Evolutionary conservation across 2,888 invertebrate species (phyloP), one percentile per base, ranked within the genome.

Genomic region (Agrotis exclamationis): DNA sequence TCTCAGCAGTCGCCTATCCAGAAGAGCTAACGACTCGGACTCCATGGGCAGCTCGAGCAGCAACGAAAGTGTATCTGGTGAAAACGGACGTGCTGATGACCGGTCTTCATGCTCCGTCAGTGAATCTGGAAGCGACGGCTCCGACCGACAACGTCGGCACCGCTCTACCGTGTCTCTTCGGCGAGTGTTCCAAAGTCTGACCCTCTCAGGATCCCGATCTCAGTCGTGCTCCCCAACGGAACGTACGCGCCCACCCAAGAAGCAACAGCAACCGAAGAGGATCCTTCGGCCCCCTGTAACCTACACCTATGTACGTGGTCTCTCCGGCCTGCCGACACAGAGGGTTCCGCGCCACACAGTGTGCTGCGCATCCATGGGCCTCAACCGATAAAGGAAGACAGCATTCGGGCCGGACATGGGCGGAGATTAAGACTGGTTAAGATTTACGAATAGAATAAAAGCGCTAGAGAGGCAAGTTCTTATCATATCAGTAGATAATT

Each of bases 271-370:
- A 70, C 98, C 98, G 1, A 98, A 98, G 89, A 97, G 97, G 84
- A 98, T 98, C 77, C 96, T 98, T 13, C 96, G 98, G 51, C 97
- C 98, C 63, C 98, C 98, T 1, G 97, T 98, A 16, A 97, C 97
- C 0, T 98, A 98, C 91, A 98, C 98, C 13, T 98, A 98, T 91
- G 97, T 98, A 2, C 97, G 97, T 80, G 98, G 98, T 58, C 96
- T 98, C 79, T 98, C 98, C 13, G 98, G 98, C 14, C 93, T 98
- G 67, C 98, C 98, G 11, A 98, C 98, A 1, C 98, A 98, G 90
- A 96, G 98, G 87, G 97, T 98, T 28, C 98, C 98, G 0, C 96
- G 97, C 77, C 97, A 93, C 83, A 86, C 92, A 59, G 95, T 95
- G 9, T 92, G 87, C 86, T 90, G 91, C 77, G 86, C 90, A 47